Percentiles rank a stretch among this genome's conserved stretches.
phyloP scores from a whole-genome alignment of 1,140 invertebrate genomes.

The Diabrotica virgifera region DNA sequence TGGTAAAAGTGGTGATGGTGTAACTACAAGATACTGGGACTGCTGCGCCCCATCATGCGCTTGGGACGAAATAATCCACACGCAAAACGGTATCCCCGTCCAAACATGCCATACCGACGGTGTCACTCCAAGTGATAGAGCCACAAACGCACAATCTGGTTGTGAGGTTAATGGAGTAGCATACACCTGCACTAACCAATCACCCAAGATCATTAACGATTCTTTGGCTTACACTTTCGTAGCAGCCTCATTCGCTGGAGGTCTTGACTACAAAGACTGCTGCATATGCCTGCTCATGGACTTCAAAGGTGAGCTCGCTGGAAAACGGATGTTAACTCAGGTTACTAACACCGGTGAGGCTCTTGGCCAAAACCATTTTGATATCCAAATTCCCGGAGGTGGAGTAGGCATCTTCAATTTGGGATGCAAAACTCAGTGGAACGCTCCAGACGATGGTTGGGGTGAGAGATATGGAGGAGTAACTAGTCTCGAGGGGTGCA shows the following conservation, averaged over 20 bases:
- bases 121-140: slow-evolving; percentile 6
- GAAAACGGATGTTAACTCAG: slow-evolving; percentile 24
- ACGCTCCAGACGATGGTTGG: slow-evolving; percentile 22
- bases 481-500: slow-evolving; percentile 9
- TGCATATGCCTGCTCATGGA: slow-evolving; percentile 22
- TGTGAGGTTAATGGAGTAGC: slow-evolving; percentile 21
- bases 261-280: slow-evolving; percentile 20
- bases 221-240: slow-evolving; percentile 24
- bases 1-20: slow-evolving; percentile 19
- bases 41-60: slow-evolving; percentile 23
- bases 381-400: slow-evolving; percentile 28
- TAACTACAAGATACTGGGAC: slow-evolving; percentile 25
- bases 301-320: slow-evolving; percentile 16
- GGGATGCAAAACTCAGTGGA: slow-evolving; percentile 13
- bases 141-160: slow-evolving; percentile 13
- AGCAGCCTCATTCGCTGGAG: slow-evolving; percentile 29
- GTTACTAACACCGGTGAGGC: slow-evolving; percentile 24
- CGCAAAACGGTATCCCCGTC: slow-evolving; percentile 17
- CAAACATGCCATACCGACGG: slow-evolving; percentile 24
- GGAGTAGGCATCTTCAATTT: slow-evolving; percentile 1
- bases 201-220: slow-evolving; percentile 20
- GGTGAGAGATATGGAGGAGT: slow-evolving; percentile 23
- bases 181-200: slow-evolving; percentile 26
- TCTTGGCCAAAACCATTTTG: slow-evolving; percentile 27
- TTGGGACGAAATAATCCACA: slow-evolving; percentile 16